A percentile compares a stretch with the other conserved stretches of the same genome.
These are phyloP conservation scores for Brachyptera putata DNA, from an alignment of 2,888 invertebrate genomes.

Conservation along the genomic window DNA sequence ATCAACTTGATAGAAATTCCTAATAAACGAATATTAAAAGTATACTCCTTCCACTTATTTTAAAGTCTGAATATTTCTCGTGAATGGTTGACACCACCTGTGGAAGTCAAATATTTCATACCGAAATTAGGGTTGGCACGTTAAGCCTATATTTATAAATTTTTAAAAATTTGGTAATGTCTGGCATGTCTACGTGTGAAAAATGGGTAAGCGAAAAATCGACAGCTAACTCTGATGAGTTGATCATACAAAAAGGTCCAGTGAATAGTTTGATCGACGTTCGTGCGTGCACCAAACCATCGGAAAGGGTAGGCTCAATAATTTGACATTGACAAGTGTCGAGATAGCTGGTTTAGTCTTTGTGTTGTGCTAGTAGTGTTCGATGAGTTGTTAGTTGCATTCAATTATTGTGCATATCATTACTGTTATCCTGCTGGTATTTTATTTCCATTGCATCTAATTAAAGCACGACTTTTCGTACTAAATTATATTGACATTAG, in stretches of 20 bases:
- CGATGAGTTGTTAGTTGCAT: neutral
- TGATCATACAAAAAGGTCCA: neutral
- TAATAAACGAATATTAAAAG: too few relatives aligned
- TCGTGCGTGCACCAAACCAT: slow-evolving; percentile 64
- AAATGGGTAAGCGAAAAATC: neutral
- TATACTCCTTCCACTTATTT: too few relatives aligned
- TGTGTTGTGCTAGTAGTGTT: neutral
- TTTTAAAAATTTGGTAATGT: neutral
- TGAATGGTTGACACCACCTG: too few relatives aligned
- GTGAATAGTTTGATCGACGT: slow-evolving; percentile 47
- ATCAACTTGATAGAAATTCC: too few relatives aligned
- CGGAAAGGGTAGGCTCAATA: slow-evolving; percentile 53
- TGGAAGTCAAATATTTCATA: too few relatives aligned
- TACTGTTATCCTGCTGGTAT: neutral
- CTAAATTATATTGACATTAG: too few relatives aligned
- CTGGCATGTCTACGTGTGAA: neutral
- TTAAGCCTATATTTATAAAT: too few relatives aligned
- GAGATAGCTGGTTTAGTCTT: neutral
- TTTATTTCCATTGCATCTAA: too few relatives aligned
- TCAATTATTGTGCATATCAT: neutral
- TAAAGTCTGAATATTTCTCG: too few relatives aligned
- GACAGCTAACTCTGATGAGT: neutral
- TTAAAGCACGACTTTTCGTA: too few relatives aligned
- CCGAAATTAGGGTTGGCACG: too few relatives aligned
- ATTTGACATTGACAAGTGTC: neutral